Evolutionary conservation across 2,797 vertebrate genomes (phyloP).

Genomic region (Anguilla megastoma): DNA sequence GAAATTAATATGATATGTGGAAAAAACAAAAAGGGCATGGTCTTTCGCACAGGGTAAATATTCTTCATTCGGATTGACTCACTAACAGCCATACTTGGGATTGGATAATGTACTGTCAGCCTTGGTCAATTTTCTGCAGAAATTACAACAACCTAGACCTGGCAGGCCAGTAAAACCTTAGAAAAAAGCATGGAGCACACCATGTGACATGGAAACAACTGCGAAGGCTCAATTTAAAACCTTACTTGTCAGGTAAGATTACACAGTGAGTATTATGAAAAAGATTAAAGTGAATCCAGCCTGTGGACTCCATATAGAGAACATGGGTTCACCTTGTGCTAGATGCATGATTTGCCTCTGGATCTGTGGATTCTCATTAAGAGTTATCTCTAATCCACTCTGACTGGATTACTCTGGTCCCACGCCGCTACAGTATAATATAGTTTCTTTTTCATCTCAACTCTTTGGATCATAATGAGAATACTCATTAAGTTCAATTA

Average conservation of each 20-base stretch:
- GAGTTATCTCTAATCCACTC: neutral
- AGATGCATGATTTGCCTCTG: neutral
- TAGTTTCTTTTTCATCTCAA: neutral
- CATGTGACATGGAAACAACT: neutral
- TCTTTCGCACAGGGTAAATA: neutral
- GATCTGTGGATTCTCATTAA: neutral
- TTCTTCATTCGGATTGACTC: neutral
- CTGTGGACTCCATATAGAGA: neutral
- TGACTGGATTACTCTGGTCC: neutral
- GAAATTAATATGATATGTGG: neutral
- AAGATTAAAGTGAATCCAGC: neutral
- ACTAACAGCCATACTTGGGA: neutral
- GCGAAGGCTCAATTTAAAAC: neutral
- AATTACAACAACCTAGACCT: neutral
- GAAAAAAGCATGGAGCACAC: neutral
- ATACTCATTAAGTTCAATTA: conserved; percentile 18
- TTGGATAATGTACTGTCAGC: neutral
- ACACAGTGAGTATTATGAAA: neutral
- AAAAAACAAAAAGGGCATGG: neutral
- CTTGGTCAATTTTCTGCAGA: neutral
- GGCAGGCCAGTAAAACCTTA: neutral
- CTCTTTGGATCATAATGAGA: neutral
- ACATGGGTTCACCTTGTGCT: neutral
- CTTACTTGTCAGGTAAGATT: neutral
- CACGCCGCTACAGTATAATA: neutral